Evolutionary conservation across 2,888 invertebrate species (phyloP), one percentile per base, ranked within the genome.

Genomic region (Patella caerulea): DNA sequence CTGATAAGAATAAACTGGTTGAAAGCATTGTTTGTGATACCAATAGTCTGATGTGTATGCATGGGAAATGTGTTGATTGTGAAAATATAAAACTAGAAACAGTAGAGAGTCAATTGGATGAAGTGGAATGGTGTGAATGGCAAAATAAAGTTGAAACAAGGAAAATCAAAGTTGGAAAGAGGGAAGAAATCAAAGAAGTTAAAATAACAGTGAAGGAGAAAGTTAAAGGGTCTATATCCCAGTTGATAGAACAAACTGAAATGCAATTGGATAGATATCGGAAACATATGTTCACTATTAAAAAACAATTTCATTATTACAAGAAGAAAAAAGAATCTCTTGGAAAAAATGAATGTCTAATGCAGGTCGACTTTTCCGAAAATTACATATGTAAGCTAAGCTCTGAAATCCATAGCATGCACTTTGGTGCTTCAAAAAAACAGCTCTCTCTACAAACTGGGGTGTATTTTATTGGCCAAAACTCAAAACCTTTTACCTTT

Each of bases 111-210:
- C 54, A 59, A 29, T 59, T 69, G 19, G 52, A 73, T 19, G 19
- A 45, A 29, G 54, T 79, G 2, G 15, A 56, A 17, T 81, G 77
- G 79, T 19, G 45, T 19, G 70, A 79, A 55, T 82, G 80, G 82
- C 70, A 74, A 59, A 75, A 71, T 12, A 53, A 59, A 7, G 76
- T 56, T n/a, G 76, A 77, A 65, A 29, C 59, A 45, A 54, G 76
- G 52, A 65, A n/a, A 19, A 45, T 77, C 15, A 78, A 75, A 54
- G 34, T 65, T 45, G 78, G 53, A 65, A 73, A 73, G 45, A 73
- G 59, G 45, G 76, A 73, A 34, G 52, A n/a, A 29, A 56, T 65
- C 24, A 77, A 77, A 59, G 29, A 45, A 34, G 53, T 77, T 17
- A 77, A 56, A 5, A 12, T 77, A 11, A 77, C 76, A 52, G 19